A percentile compares a stretch with the other conserved stretches of the same genome.
These are phyloP conservation scores for Lepidochrysops patricia DNA, from an alignment of 2,888 invertebrate genomes.

Conservation along the genomic window DNA sequence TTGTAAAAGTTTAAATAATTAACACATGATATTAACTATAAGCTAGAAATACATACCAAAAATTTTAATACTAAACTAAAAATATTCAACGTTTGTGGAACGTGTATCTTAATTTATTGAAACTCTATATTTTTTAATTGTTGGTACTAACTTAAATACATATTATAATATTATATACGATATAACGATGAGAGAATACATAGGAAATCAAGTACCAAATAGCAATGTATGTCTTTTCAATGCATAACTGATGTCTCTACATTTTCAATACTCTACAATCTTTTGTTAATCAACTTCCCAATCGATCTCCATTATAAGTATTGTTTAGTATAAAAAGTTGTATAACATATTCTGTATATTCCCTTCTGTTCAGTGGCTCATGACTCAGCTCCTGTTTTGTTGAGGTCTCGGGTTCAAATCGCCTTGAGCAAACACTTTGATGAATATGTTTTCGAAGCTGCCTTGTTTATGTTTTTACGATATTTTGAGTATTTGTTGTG, in stretches of 20 bases:
- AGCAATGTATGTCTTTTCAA: no score
- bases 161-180: no score
- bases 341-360: neutral
- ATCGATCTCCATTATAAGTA: neutral
- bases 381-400: constrained; percentile 7
- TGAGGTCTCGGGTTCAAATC: constrained; percentile 7
- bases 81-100: no score
- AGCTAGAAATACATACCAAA: no score
- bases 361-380: constrained; percentile 4
- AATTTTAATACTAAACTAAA: no score
- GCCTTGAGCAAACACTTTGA: constrained; percentile 7
- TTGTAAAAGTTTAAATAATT: no score
- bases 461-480: neutral
- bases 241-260: neutral
- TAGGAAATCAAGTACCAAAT: no score
- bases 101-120: no score
- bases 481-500: neutral
- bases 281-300: neutral
- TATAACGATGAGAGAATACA: no score
- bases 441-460: neutral
- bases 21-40: no score
- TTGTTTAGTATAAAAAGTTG: neutral
- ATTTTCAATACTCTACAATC: neutral
- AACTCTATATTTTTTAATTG: no score
- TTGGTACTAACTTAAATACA: no score